Evolutionary conservation across 2,113 vertebrate species (phyloP).

Genomic region (Dipodomys merriami): DNA sequence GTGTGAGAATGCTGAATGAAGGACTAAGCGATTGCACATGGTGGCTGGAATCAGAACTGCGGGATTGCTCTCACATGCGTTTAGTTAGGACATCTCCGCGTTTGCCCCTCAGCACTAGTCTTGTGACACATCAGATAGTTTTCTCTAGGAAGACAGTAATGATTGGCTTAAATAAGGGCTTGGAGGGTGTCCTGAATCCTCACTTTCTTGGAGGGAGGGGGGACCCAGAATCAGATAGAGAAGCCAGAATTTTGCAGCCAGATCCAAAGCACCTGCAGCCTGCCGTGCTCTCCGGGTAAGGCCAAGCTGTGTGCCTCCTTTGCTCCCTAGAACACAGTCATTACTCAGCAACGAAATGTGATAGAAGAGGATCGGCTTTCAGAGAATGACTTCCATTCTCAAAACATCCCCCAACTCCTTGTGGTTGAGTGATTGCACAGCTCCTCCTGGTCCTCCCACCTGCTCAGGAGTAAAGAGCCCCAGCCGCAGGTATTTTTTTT

Average conservation of each 20-base stretch:
- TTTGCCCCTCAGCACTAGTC: not conserved
- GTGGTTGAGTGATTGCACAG: slow-evolving; percentile 51
- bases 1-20: not conserved
- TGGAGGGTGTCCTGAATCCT: not conserved
- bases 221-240: not conserved
- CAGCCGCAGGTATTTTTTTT: slow-evolving; percentile 29
- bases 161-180: not conserved
- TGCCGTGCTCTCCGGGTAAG: not conserved
- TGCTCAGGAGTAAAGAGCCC: slow-evolving; percentile 32
- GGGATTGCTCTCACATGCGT: not conserved
- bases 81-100: not conserved
- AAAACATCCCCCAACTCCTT: slow-evolving; percentile 55
- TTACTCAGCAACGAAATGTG: slow-evolving; percentile 65
- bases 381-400: slow-evolving; percentile 53
- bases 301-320: slow-evolving; percentile 19
- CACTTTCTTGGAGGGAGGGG: not conserved
- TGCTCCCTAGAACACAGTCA: slow-evolving; percentile 40
- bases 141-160: not conserved
- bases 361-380: slow-evolving; percentile 65
- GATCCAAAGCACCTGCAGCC: not conserved
- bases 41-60: not conserved
- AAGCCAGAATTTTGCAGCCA: not conserved
- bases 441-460: not conserved
- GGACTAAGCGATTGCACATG: too few relatives aligned
- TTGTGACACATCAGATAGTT: not conserved